phyloP scores from a whole-genome alignment of 2,888 invertebrate genomes.

The Eurytoma californica region DNA sequence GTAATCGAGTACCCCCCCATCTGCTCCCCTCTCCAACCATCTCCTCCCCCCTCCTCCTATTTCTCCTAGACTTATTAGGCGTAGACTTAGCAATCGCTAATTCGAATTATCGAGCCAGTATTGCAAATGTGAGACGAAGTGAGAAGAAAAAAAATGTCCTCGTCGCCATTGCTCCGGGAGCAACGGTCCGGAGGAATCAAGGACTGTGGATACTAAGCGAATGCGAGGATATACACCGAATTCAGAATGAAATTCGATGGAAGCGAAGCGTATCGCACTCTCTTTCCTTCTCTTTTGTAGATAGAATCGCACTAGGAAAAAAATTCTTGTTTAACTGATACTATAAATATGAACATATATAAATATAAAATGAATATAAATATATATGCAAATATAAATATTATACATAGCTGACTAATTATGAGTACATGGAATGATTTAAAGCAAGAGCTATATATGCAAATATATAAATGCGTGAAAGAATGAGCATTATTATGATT shows the following conservation, averaged over 20 bases:
- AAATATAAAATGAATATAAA: conserved; percentile 60
- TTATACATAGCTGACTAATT: conserved; percentile 67
- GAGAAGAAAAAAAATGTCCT: background rate
- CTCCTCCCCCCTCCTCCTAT: conserved; percentile 15
- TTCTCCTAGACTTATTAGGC: conserved; percentile 47
- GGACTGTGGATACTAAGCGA: background rate
- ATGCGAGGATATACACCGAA: conserved; percentile 2
- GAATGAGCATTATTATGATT: conserved; percentile 61
- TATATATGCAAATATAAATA: conserved; percentile 63
- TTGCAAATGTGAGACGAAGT: conserved; percentile 41
- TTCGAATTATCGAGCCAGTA: conserved; percentile 58
- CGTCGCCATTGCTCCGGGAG: conserved; percentile 22
- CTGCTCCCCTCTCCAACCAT: conserved; percentile 6
- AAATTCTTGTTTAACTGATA: conserved; percentile 69
- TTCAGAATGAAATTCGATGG: conserved; percentile 9
- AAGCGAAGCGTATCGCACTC: conserved; percentile 38
- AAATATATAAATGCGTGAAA: conserved; percentile 67
- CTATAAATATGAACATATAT: conserved; percentile 71
- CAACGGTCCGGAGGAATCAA: conserved; percentile 14
- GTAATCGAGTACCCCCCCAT: conserved; percentile 31
- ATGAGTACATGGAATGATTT: conserved; percentile 57
- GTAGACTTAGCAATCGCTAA: conserved; percentile 55
- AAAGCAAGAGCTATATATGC: conserved; percentile 64
- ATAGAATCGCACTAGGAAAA: conserved; percentile 67
- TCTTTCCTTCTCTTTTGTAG: conserved; percentile 63